Evolutionary conservation across 1,140 invertebrate species (phyloP), one percentile per base, ranked within the genome.

Genomic region (Lepidostoma basale): DNA sequence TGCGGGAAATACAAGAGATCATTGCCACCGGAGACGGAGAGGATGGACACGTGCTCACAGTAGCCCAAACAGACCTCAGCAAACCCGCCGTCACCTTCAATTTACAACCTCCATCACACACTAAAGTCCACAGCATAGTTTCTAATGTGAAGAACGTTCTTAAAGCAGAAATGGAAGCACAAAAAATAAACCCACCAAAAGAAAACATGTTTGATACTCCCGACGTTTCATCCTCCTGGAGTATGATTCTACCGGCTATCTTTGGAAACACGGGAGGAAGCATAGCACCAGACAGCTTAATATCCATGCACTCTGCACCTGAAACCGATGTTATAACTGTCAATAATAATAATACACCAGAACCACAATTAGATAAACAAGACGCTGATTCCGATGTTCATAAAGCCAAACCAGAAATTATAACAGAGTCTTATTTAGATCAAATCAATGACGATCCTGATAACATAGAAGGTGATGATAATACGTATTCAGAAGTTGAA

Each of bases 71-170:
- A 18, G 78, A 83, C 63, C 23, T 68, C 56, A 67, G 54, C 12
- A 82, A 85, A 73, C 82, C 78, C 68, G 81, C 75, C 22, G 78
- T 76, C 68, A 80, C 76, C 28, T 83, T 79, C 49, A 81, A 79
- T 74, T 81, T 75, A 52, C 79, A 74, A 74, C 80, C 78, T 75
- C 82, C 78, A 71, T 82, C 87, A 1, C 84, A 88, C 45, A 88
- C 86, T 66, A 87, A 91, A 79, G 89, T 93, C 2, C 88, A 91
- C 67, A 91, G 88, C 67, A 90, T 94, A 4, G 88, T 94, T 0
- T 86, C 88, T 44, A 92, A 90, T 74, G 92, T 94, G 2, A 91
- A 94, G 76, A 92, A 87, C 77, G 91, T 94, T 10, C 77, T 94
- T 0, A 92, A 91, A 80, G 86, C 88, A 40, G 90, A 93, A 81